Evolutionary conservation across 2,797 vertebrate species (phyloP).

Genomic region (Picus viridis): DNA sequence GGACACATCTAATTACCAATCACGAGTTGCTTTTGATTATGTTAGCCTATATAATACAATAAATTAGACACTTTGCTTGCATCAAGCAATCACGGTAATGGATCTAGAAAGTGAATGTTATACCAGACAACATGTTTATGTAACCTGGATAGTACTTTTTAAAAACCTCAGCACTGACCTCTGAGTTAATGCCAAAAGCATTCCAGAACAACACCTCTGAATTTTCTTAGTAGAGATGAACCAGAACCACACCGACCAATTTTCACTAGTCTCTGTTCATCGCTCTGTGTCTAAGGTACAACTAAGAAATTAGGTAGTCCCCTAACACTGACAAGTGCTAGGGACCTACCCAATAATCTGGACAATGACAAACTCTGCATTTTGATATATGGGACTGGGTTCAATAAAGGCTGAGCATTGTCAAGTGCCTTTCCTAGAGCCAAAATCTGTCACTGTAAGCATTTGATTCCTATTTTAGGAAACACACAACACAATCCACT

Average conservation of each 20-base stretch:
- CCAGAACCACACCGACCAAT: background rate
- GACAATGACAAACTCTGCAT: background rate
- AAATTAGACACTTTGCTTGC: too few species aligned
- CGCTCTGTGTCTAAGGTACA: background rate
- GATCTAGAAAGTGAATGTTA: background rate
- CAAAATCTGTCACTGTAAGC: background rate
- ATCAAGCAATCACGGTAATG: too few species aligned
- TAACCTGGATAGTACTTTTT: background rate
- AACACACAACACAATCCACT: background rate
- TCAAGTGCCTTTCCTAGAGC: background rate
- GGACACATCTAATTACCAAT: too few species aligned
- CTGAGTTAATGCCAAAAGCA: background rate
- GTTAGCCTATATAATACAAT: too few species aligned
- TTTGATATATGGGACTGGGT: rapidly evolving
- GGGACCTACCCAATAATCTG: background rate
- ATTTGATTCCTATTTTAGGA: background rate
- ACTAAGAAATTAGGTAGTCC: background rate
- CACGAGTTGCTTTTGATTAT: too few species aligned
- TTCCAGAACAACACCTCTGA: rapidly evolving
- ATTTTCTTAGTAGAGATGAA: background rate
- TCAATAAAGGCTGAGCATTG: background rate
- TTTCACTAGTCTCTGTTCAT: background rate
- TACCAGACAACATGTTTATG: rapidly evolving
- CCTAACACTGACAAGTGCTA: rapidly evolving
- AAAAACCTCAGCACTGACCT: background rate